Evolutionary conservation across 1,140 invertebrate genomes (phyloP).

Genomic region (Drosophila triauraria): DNA sequence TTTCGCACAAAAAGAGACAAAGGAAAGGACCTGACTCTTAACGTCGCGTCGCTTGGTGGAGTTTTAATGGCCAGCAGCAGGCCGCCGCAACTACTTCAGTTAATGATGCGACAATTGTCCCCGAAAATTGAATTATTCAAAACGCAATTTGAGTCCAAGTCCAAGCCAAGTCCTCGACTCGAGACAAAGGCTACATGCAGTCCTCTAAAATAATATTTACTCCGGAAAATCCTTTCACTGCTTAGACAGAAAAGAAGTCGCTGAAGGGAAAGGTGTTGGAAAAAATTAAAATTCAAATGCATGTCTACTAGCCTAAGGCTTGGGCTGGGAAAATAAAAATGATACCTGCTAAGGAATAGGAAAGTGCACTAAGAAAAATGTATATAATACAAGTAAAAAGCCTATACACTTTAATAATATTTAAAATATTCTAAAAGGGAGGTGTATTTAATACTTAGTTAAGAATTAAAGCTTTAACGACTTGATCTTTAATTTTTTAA

Average conservation of each 20-base stretch:
- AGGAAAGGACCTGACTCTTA: slow-evolving; percentile 37
- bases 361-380: slow-evolving; percentile 10
- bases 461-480: too few relatives aligned
- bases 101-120: slow-evolving; percentile 67
- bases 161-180: slow-evolving; percentile 36
- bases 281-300: slow-evolving; percentile 74
- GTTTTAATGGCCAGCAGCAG: slow-evolving; percentile 29
- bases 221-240: slow-evolving; percentile 56
- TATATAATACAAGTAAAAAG: background rate
- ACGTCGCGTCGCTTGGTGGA: slow-evolving; percentile 15
- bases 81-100: slow-evolving; percentile 56
- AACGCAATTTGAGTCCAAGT: slow-evolving; percentile 59
- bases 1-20: slow-evolving; percentile 38
- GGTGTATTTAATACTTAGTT: too few relatives aligned
- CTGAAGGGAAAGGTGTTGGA: slow-evolving; percentile 19
- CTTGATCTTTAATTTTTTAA: too few relatives aligned
- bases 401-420: too few relatives aligned
- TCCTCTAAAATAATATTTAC: slow-evolving; percentile 60
- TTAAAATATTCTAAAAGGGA: too few relatives aligned
- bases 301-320: slow-evolving; percentile 66
- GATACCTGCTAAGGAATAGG: background rate
- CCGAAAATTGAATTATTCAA: slow-evolving; percentile 69
- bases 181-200: slow-evolving; percentile 40
- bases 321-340: slow-evolving; percentile 35
- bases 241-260: slow-evolving; percentile 11